Evolutionary conservation across 1,140 invertebrate genomes (phyloP), one percentile per base, ranked within the genome.

Genomic region (Samia ricini): DNA sequence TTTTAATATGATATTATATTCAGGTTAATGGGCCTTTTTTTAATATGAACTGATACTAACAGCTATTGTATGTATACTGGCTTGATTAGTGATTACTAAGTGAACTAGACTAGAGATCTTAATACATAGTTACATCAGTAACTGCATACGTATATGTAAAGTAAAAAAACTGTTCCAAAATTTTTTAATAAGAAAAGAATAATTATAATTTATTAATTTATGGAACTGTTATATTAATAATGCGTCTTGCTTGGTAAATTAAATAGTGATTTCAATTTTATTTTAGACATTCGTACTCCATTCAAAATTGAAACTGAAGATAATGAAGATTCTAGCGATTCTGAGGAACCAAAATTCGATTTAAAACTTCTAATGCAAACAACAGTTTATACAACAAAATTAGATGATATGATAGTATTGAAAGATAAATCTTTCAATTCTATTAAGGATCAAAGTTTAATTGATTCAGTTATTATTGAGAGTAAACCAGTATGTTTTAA

Each of bases 401-500:
- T 90, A 58, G 84, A 90, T 18, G 48, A 82, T 21, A 86, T 90
- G 81, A 63, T 68, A 50, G 63, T 83, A 8, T 82, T 85, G 24
- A 69, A 72, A 59, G 64, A 75, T 33, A 60, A 48, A 4, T 29
- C 68, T 20, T 56, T 56, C 1, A 21, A 76, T 7, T 72, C 72
- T 55, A 61, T 89, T 6, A 63, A 69, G 8, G 69, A 73, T 42
- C 71, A 66, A 58, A 61, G 68, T 5, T 19, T 81, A 42, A 75
- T 90, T 33, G 72, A 88, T 29, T 59, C 58, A 24, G 68, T 80
- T 48, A 10, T 60, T 21, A 19, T 48, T 20, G 77, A 82, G 67
- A 88, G 79, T 69, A 79, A 77, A 66, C 80, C 82, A 20, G 56
- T 79, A 15, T 49, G 55, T 50, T 59, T 50, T 20, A 2, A 6